Evolutionary conservation across 2,888 invertebrate species (phyloP), one percentile per base, ranked within the genome.

Genomic region (Anoplius nigerrimus): DNA sequence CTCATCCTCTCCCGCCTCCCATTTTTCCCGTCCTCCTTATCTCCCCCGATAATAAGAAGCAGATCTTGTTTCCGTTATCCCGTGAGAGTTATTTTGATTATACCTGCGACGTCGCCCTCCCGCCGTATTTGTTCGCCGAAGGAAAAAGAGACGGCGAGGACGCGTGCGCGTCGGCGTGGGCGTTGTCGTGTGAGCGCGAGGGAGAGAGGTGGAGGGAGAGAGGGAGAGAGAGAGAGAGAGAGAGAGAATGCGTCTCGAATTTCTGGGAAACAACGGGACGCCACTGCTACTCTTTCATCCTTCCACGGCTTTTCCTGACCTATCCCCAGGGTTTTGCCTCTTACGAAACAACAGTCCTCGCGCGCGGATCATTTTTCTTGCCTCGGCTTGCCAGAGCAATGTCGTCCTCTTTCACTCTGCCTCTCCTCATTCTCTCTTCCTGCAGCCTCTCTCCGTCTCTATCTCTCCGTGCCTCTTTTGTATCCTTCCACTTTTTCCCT

Each of bases 341-440:
- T 58, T 58, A 58, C 57, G 45, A 45, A 21, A 42, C 57, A 58
- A 21, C 57, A 22, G 43, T 43, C 57, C 46, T 13, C 24, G 34
- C n/a, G n/a, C 57, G 45, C 5, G 42, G 21, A 58, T 22, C 57
- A 58, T 58, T 58, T 58, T 58, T 58, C 57, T 58, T 46, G 45
- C 16, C 48, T 1, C 15, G 21, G 1, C 22, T 45, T 46, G 46
- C 43, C 20, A 24, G 34, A 34, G 8, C 11, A 11, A 34, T 34
- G 34, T 34, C 34, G 34, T 34, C 11, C 34, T 34, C 11, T 34
- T 13, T 34, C 6, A 11, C 34, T 34, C 34, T 34, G n/a, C 11
- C 34, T 34, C 11, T 34, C 34, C 18, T 55, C 6, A 6, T 24
- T 6, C 24, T 24, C 6, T 24, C 24, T 24, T 4, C 20, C 56